Conservation (phyloP, 2,113 vertebrate species). For the Podarcis muralis region DNA sequence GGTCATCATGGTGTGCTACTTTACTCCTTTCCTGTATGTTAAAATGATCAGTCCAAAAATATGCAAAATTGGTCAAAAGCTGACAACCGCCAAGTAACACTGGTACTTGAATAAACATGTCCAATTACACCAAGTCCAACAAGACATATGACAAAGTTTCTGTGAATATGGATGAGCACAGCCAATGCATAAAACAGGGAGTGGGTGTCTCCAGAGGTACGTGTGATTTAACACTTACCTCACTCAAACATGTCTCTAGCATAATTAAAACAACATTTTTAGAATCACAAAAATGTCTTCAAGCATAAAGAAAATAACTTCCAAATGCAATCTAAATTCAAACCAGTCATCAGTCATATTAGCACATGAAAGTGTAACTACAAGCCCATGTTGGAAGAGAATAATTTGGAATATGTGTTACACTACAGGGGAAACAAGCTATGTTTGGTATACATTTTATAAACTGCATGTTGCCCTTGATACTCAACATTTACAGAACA, state of each 20-base stretch:
- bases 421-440: background rate
- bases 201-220: background rate
- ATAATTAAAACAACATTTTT: constrained; percentile 25
- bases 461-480: background rate
- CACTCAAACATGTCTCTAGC: background rate
- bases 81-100: background rate
- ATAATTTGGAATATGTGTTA: background rate
- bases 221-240: constrained; percentile 9
- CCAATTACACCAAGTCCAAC: background rate
- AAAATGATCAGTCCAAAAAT: background rate
- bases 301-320: constrained; percentile 15
- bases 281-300: background rate
- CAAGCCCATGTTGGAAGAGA: background rate
- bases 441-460: background rate
- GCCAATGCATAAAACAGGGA: background rate
- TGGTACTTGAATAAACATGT: background rate
- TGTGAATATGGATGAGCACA: background rate
- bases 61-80: background rate
- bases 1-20: background rate
- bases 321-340: constrained; percentile 21
- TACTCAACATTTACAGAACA: background rate
- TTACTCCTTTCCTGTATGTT: background rate
- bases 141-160: background rate
- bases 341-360: background rate
- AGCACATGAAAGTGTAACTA: background rate